A percentile compares a stretch with the other conserved stretches of the same genome.
phyloP scores from a whole-genome alignment of 2,888 invertebrate species.

The Dasypogon diadema region DNA sequence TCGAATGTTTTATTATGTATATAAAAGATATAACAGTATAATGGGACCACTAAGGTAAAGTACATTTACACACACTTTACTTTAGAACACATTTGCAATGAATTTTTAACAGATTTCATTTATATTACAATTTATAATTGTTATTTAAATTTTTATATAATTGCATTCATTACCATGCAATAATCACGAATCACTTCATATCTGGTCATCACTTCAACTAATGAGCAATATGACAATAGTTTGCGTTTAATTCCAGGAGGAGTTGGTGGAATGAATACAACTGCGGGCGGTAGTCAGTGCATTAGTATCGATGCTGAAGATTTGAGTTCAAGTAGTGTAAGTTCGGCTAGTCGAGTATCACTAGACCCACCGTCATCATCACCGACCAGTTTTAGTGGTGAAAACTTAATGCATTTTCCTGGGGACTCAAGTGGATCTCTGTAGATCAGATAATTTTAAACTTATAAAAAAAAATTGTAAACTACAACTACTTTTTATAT shows the following conservation, averaged over 20 bases:
- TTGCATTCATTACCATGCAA: too few species aligned
- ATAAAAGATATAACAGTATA: too few species aligned
- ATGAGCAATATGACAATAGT: slow-evolving; percentile 44
- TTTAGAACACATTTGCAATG: too few species aligned
- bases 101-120: too few species aligned
- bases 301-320: slow-evolving; percentile 76
- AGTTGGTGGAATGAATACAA: slow-evolving; percentile 75
- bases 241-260: slow-evolving; percentile 57
- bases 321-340: slow-evolving; percentile 86
- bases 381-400: slow-evolving; percentile 81
- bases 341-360: slow-evolving; percentile 84
- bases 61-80: too few species aligned
- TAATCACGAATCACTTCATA: slow-evolving; percentile 4
- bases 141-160: too few species aligned
- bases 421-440: slow-evolving; percentile 79
- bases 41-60: too few species aligned
- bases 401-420: slow-evolving; percentile 82
- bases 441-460: slow-evolving; percentile 43
- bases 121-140: too few species aligned
- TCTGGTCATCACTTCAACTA: slow-evolving; percentile 45
- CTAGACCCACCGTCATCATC: slow-evolving; percentile 76
- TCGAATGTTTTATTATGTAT: too few species aligned
- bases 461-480: slow-evolving; percentile 12
- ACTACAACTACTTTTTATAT: slow-evolving; percentile 24
- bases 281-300: slow-evolving; percentile 74